phyloP scores from a whole-genome alignment of 2,113 vertebrate species.

The Corythoichthys haematopterus region DNA sequence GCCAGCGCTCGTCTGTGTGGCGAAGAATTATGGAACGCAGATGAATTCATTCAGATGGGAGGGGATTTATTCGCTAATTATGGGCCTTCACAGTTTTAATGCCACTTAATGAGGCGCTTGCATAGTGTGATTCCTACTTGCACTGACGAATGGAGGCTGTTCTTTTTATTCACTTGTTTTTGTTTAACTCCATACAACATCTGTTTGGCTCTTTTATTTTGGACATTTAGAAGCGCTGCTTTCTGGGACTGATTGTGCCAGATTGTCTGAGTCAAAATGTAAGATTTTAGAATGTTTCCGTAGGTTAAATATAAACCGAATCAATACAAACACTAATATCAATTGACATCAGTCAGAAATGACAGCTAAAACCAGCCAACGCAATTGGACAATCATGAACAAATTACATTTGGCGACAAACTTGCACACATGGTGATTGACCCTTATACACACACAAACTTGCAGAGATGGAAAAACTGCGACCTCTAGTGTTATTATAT shows the following conservation, averaged over 20 bases:
- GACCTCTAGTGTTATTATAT: too few relatives aligned
- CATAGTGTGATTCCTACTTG: constrained; percentile 55
- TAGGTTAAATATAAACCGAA: constrained; percentile 24
- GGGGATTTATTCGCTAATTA: constrained; percentile 75
- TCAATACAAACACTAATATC: constrained; percentile 22
- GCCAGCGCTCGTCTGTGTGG: constrained; percentile 55
- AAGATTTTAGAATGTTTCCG: constrained; percentile 14
- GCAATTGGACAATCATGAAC: background rate
- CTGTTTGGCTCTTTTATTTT: constrained; percentile 47
- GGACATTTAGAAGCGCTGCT: background rate
- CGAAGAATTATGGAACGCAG: constrained; percentile 64
- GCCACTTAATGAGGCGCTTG: constrained; percentile 68
- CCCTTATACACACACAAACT: background rate
- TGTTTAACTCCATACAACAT: constrained; percentile 50
- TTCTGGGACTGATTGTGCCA: background rate
- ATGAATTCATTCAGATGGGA: constrained; percentile 64
- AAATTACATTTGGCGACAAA: background rate
- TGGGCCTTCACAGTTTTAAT: constrained; percentile 71
- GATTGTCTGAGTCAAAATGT: background rate
- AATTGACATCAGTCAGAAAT: background rate
- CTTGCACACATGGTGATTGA: background rate
- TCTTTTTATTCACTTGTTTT: constrained; percentile 53
- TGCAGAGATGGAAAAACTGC: background rate
- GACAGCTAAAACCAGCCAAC: background rate
- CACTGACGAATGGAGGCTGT: constrained; percentile 49